Conservation (phyloP, 2,888 invertebrate genomes). For the Meiosimyza decipiens region DNA sequence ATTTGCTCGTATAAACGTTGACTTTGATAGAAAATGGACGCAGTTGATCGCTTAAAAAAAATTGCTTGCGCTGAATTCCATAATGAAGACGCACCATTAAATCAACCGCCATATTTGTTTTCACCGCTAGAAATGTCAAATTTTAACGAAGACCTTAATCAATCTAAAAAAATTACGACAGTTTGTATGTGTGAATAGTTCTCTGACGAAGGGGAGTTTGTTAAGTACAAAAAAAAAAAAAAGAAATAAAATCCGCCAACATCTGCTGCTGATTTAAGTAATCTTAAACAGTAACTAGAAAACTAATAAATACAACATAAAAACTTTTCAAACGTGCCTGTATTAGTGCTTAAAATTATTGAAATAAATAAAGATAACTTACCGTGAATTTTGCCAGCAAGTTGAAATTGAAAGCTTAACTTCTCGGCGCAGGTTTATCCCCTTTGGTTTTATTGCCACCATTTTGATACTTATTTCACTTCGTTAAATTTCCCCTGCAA, state of each 20-base stretch:
- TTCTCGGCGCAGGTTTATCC: neutral
- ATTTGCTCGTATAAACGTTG: too few species aligned
- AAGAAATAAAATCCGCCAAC: conserved; percentile 16
- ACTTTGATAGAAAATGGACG: too few species aligned
- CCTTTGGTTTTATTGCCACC: conserved; percentile 5
- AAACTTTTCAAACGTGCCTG: neutral
- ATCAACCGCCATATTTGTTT: conserved; percentile 8
- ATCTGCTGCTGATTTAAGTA: conserved; percentile 2
- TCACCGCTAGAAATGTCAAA: neutral
- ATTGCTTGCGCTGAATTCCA: too few species aligned
- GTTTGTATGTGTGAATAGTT: conserved; percentile 15
- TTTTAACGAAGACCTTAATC: conserved; percentile 18
- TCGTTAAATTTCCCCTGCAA: conserved; percentile 29
- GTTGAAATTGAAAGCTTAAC: too few species aligned
- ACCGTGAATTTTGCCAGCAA: neutral
- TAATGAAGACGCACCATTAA: conserved; percentile 17
- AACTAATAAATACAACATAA: neutral
- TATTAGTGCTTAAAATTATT: conserved; percentile 2
- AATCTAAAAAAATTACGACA: neutral
- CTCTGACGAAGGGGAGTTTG: conserved; percentile 1
- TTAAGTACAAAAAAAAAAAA: neutral
- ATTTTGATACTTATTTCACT: conserved; percentile 17
- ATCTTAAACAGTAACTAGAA: neutral
- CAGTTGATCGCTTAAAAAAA: too few species aligned
- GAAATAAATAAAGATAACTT: conserved; percentile 1